A percentile compares a stretch with the other conserved stretches of the same genome.
Conservation (phyloP, 1,140 invertebrate species). For the Homarus americanus region DNA sequence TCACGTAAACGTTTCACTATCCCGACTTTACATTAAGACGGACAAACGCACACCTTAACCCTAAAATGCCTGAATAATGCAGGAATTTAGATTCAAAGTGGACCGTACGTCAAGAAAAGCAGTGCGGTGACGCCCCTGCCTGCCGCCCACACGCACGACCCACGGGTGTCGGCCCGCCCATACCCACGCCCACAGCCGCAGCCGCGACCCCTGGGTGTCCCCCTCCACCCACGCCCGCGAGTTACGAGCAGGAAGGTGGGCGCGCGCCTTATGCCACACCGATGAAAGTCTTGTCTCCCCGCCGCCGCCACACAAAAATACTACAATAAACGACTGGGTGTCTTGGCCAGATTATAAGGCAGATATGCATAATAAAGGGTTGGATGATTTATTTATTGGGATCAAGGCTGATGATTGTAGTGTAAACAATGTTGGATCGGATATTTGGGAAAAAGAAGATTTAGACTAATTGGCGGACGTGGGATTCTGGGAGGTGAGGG, state of each 20-base stretch:
- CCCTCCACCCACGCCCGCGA: constrained; percentile 5
- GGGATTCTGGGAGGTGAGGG: not conserved
- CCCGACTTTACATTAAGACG: constrained; percentile 14
- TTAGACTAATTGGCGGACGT: constrained; percentile 4
- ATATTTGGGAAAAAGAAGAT: constrained; percentile 5
- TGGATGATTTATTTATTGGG: constrained; percentile 39
- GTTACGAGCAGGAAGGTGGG: constrained; percentile 21
- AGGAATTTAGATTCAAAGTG: constrained; percentile 67
- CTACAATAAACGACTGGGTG: not conserved
- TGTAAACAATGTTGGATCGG: constrained; percentile 25
- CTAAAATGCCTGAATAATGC: constrained; percentile 51
- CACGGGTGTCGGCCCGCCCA: constrained; percentile 27
- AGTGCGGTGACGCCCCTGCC: constrained; percentile 42
- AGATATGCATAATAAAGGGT: constrained; percentile 1
- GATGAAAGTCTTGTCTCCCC: constrained; percentile 1
- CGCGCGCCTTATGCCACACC: constrained; percentile 27
- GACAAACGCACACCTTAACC: constrained; percentile 40
- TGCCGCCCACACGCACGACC: constrained; percentile 34
- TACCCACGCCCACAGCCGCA: not conserved
- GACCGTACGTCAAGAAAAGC: constrained; percentile 48
- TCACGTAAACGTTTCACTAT: not conserved
- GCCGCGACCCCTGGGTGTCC: constrained; percentile 10
- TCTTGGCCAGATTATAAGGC: not conserved
- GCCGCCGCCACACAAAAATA: not conserved
- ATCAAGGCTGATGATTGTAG: constrained; percentile 43